These are phyloP conservation scores for Eupithecia subfuscata DNA, from an alignment of 2,888 invertebrate species.

Conservation along the genomic window DNA sequence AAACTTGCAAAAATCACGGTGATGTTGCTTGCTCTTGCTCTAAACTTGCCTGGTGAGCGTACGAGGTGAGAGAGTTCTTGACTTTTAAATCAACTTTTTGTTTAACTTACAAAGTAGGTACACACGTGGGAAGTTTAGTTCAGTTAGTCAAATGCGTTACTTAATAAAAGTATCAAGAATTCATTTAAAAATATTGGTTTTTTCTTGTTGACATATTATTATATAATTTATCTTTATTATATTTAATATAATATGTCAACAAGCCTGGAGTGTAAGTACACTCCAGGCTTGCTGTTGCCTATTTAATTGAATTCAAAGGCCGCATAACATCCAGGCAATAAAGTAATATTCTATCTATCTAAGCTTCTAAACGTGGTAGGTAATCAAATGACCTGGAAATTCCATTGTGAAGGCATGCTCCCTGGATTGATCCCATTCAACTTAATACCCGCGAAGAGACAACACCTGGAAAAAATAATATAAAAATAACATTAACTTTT, in stretches of 20 bases:
- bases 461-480: conserved; percentile 82
- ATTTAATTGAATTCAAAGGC: background rate
- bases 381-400: conserved; percentile 65
- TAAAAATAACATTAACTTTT: background rate
- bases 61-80: background rate
- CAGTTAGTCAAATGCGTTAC: background rate
- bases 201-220: background rate
- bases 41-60: too few relatives aligned
- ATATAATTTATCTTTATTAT: background rate
- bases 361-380: background rate
- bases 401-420: conserved; percentile 92
- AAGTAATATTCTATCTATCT: too few relatives aligned
- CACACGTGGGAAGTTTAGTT: background rate
- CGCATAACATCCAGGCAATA: background rate
- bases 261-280: too few relatives aligned
- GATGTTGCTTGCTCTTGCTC: background rate
- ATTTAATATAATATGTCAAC: too few relatives aligned
- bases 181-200: background rate
- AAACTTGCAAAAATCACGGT: background rate
- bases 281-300: background rate
- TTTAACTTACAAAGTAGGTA: background rate
- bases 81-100: background rate
- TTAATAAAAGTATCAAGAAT: background rate
- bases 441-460: conserved; percentile 91
- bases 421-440: conserved; percentile 92